These are phyloP conservation scores for Pardosa pseudoannulata DNA, from an alignment of 2,888 invertebrate genomes.

Conservation along the genomic window DNA sequence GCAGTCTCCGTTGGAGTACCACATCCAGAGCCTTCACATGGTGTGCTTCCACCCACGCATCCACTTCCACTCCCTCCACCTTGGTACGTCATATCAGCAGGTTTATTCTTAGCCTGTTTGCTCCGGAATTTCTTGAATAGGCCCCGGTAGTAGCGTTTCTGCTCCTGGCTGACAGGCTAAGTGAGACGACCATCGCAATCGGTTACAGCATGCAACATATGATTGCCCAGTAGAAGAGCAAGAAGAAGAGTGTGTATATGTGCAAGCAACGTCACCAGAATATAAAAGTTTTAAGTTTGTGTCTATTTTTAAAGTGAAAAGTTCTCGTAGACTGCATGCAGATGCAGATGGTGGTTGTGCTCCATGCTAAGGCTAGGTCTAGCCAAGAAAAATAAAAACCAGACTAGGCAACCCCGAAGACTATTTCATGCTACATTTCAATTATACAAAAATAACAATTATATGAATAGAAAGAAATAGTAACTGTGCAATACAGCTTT, in stretches of 20 bases:
- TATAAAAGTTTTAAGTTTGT: constrained; percentile 30
- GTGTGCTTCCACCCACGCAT: constrained; percentile 26
- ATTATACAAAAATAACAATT: constrained; percentile 1
- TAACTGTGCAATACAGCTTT: constrained; percentile 40
- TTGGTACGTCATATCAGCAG: constrained; percentile 29
- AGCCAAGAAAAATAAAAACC: constrained; percentile 72
- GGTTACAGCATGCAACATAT: constrained; percentile 56
- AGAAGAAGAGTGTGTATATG: constrained; percentile 33
- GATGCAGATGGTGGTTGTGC: constrained; percentile 67
- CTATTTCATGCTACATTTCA: constrained; percentile 62
- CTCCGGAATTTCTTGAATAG: constrained; percentile 74
- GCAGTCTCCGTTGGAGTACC: constrained; percentile 60
- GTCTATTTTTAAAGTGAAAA: constrained; percentile 39
- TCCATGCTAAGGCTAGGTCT: constrained; percentile 71
- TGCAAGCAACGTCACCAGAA: constrained; percentile 59
- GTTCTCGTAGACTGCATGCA: constrained; percentile 67
- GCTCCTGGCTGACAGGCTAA: constrained; percentile 74
- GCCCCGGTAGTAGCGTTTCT: constrained; percentile 74
- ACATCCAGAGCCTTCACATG: constrained; percentile 66
- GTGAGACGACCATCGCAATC: constrained; percentile 52
- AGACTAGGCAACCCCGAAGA: constrained; percentile 71
- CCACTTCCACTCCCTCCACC: constrained; percentile 25
- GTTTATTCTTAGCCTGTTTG: constrained; percentile 73
- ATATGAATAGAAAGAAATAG: constrained; percentile 6
- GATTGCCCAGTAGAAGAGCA: constrained; percentile 54